These are phyloP conservation scores for Muscicapa adusta DNA, from an alignment of 2,113 vertebrate genomes.

Conservation along the genomic window DNA sequence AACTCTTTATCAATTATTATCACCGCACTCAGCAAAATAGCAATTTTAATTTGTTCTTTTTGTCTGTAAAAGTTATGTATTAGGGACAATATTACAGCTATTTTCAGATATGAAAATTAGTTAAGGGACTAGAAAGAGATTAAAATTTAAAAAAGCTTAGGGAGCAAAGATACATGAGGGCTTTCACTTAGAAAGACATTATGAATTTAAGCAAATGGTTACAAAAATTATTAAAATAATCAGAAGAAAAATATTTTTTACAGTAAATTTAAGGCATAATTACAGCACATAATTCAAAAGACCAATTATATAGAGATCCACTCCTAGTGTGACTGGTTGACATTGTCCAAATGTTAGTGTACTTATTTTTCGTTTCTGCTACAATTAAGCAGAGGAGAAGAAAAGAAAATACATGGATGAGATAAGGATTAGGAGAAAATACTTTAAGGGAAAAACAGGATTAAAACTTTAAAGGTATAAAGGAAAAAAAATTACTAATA, in stretches of 20 bases:
- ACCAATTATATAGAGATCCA: neutral
- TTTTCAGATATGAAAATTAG: neutral
- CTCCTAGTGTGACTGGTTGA: neutral
- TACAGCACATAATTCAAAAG: neutral
- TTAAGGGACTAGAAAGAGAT: neutral
- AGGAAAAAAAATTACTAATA: neutral
- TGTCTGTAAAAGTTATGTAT: rapidly evolving
- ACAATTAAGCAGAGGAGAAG: neutral
- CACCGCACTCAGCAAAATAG: neutral
- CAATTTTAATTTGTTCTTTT: too few species aligned
- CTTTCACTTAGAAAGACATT: neutral
- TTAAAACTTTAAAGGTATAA: neutral
- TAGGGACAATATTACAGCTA: neutral
- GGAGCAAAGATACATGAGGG: neutral
- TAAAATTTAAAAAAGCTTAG: neutral
- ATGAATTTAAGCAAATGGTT: neutral
- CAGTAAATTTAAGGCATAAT: neutral
- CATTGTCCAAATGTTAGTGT: neutral
- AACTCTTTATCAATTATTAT: neutral
- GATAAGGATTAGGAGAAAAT: neutral
- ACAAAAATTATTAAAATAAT: neutral
- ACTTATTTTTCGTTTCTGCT: neutral
- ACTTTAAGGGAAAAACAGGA: neutral
- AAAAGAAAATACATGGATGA: neutral
- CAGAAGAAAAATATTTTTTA: neutral